phyloP scores from a whole-genome alignment of 1,140 invertebrate genomes.

The Piezodorus guildinii region DNA sequence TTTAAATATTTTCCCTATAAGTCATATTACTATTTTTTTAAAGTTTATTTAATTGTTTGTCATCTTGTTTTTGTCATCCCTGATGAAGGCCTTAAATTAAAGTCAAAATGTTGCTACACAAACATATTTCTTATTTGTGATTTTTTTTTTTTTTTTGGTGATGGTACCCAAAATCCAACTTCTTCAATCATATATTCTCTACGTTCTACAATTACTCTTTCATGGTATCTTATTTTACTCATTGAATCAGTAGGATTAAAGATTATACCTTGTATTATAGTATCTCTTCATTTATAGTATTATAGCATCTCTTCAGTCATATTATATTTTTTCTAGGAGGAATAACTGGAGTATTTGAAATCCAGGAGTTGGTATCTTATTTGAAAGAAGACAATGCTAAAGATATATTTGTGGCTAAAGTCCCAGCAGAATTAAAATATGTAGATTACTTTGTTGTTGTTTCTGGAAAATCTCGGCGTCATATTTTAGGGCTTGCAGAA shows the following conservation, averaged over 20 bases:
- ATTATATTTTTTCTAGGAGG: conserved; percentile 48
- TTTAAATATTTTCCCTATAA: too few relatives aligned
- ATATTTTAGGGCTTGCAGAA: conserved; percentile 60
- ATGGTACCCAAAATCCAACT: too few relatives aligned
- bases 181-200: too few relatives aligned
- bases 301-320: background rate
- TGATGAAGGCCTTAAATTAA: too few relatives aligned
- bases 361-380: conserved; percentile 70
- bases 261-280: background rate
- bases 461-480: conserved; percentile 56
- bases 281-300: background rate
- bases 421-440: conserved; percentile 65
- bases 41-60: too few relatives aligned
- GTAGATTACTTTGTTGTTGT: conserved; percentile 71
- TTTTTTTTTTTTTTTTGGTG: too few relatives aligned
- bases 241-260: background rate
- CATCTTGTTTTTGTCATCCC: too few relatives aligned
- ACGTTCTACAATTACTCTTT: too few relatives aligned
- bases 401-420: conserved; percentile 67
- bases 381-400: conserved; percentile 62
- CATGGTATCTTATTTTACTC: conserved; percentile 16
- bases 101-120: too few relatives aligned
- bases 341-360: conserved; percentile 65
- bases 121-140: too few relatives aligned
- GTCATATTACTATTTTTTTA: too few relatives aligned